Evolutionary conservation across 2,888 invertebrate species (phyloP), one percentile per base, ranked within the genome.

Genomic region (Xestia c-nigrum): DNA sequence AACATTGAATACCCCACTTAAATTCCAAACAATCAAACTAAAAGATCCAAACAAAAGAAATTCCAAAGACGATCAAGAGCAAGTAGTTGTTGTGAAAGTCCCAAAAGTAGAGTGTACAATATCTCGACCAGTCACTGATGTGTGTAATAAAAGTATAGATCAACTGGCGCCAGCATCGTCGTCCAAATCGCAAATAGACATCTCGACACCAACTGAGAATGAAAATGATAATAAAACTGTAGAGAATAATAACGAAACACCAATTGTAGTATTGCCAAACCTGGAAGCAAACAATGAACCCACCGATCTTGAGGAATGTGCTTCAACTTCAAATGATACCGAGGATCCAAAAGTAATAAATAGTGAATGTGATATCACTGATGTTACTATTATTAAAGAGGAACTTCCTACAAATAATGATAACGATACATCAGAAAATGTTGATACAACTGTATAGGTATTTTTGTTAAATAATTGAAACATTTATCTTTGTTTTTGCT

Each of bases 11-110:
- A 85, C 91, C 4, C 91, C 95, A 40, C 86, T 96, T 21, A 96
- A 96, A 89, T 95, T 95, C 82, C 96, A 96, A 91, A 96, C 95
- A 97, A 92, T 99, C 97, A 97, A 99, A 98, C 94, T 99, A 97
- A 87, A 96, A 88, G 96, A 96, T 83, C 91, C 94, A n/a, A 93
- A 87, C 80, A 94, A 94, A 83, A 89, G 81, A 74, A 88, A 87
- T 75, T 85, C 89, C 12, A 92, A 85, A 84, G 93, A 95, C 82
- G 94, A 94, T 77, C 94, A 92, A 66, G 95, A 96, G 86, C 95
- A 95, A 92, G 93, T 95, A 71, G 92, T 94, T 72, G 94, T 96
- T 57, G 96, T 96, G 1, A 93, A 96, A 90, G 94, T 96, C 75
- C 96, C 96, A 74, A 94, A 94, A 90, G 94, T 95, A 21, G 95